phyloP scores from a whole-genome alignment of 2,113 vertebrate species.

The Labeo rohita region DNA sequence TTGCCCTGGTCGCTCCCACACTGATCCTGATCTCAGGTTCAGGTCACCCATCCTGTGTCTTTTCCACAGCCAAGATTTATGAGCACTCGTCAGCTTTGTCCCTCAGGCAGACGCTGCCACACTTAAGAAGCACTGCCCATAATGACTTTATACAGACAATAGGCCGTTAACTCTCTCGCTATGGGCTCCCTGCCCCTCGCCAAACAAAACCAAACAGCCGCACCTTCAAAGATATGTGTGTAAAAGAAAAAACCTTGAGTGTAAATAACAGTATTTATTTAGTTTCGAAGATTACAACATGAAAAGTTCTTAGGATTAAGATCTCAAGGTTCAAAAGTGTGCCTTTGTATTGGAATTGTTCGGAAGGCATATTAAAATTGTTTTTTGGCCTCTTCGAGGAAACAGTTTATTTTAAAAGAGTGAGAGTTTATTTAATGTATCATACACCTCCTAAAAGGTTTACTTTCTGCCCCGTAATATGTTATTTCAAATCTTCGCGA shows the following conservation, averaged over 20 bases:
- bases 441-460: conserved; percentile 79
- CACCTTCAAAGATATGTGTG: conserved; percentile 48
- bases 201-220: conserved; percentile 42
- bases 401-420: conserved; percentile 80
- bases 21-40: conserved; percentile 73
- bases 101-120: conserved; percentile 73
- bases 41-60: conserved; percentile 69
- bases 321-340: conserved; percentile 38
- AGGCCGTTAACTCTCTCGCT: conserved; percentile 55
- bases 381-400: conserved; percentile 70
- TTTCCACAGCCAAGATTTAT: conserved; percentile 62
- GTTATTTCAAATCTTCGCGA: conserved; percentile 78
- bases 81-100: conserved; percentile 78
- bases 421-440: conserved; percentile 76
- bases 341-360: conserved; percentile 66
- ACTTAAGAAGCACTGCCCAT: conserved; percentile 74
- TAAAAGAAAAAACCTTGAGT: conserved; percentile 2
- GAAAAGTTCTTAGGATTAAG: background rate
- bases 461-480: conserved; percentile 77
- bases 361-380: conserved; percentile 65
- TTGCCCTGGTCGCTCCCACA: conserved; percentile 61
- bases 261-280: background rate
- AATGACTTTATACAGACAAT: conserved; percentile 81
- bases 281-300: background rate
- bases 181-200: background rate